Conservation (phyloP, 2,113 vertebrate species). For the Chelonoidis abingdonii region DNA sequence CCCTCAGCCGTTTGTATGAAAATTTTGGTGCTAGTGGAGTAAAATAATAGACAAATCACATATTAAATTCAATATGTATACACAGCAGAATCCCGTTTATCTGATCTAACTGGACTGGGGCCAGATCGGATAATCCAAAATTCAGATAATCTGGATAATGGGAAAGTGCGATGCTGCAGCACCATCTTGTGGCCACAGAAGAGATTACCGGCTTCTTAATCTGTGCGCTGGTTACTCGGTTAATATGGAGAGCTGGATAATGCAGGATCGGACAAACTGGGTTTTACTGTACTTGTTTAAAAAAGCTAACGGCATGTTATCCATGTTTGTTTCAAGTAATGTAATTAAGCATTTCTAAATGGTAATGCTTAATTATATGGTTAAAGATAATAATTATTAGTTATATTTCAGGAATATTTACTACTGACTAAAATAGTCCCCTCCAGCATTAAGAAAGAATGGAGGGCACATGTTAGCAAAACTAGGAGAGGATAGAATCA, state of each 20-base stretch:
- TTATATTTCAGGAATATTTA: background rate
- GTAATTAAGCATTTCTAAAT: background rate
- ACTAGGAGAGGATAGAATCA: background rate
- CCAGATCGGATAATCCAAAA: background rate
- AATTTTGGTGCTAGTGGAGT: conserved; percentile 63
- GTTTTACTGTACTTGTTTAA: background rate
- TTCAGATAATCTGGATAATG: background rate
- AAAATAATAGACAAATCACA: background rate
- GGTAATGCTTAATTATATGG: background rate
- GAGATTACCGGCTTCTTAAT: fast-evolving
- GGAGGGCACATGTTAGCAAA: background rate
- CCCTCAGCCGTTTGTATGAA: background rate
- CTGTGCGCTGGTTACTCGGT: background rate
- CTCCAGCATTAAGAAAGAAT: background rate
- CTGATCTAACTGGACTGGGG: background rate
- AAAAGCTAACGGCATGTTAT: background rate
- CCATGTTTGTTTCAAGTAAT: background rate
- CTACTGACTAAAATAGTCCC: background rate
- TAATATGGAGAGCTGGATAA: background rate
- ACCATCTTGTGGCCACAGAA: background rate
- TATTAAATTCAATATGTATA: background rate
- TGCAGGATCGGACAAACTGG: background rate
- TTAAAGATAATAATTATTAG: background rate
- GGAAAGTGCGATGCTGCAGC: background rate
- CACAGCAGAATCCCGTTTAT: background rate